Evolutionary conservation across 2,113 vertebrate species (phyloP).

Genomic region (Chamaetylas fuelleborni): DNA sequence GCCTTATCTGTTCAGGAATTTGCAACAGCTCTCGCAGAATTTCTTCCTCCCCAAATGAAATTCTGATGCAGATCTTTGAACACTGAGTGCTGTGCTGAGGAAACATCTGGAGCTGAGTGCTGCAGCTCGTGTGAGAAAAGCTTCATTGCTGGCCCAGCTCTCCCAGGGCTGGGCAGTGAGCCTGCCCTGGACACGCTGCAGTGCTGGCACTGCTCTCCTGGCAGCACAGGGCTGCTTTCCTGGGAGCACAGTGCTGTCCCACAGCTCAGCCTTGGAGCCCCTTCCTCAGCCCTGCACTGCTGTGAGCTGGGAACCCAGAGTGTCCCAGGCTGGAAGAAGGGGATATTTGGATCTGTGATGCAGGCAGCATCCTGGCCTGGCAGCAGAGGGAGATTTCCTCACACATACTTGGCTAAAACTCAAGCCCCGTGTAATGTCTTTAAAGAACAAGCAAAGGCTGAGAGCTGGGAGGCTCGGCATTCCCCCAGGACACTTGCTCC

Average conservation of each 20-base stretch:
- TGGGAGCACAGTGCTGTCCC: neutral
- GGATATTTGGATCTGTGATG: neutral
- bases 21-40: neutral
- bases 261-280: neutral
- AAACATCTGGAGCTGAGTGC: constrained; percentile 8
- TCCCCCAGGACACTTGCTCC: constrained; percentile 10
- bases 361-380: constrained; percentile 49
- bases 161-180: neutral
- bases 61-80: neutral
- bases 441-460: constrained; percentile 3
- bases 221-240: neutral
- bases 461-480: neutral
- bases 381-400: constrained; percentile 48
- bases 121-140: neutral
- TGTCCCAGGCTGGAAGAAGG: neutral
- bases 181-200: neutral
- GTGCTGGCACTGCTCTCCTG: neutral
- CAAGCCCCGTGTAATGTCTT: constrained; percentile 21
- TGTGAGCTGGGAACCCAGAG: neutral
- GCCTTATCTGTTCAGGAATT: neutral
- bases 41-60: neutral
- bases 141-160: neutral
- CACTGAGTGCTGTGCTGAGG: neutral
- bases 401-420: constrained; percentile 42
- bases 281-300: neutral